Conservation (phyloP, 1,140 invertebrate genomes). For the Marisa cornuarietis region DNA sequence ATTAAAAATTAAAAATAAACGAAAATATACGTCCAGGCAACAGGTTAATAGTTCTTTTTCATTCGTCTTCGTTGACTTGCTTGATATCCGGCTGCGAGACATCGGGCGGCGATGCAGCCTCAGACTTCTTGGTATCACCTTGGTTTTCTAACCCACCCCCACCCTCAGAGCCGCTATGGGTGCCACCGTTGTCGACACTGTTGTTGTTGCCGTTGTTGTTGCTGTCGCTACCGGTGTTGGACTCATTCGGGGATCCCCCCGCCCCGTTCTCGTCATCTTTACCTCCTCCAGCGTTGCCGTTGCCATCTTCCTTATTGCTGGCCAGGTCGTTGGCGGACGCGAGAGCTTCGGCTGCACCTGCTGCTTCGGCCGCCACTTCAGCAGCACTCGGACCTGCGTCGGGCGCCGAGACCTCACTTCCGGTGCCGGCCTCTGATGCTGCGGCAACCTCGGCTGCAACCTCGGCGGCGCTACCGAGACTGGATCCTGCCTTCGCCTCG, state of each 20-base stretch:
- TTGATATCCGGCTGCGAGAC: neutral
- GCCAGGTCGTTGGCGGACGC: neutral
- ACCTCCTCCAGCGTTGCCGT: neutral
- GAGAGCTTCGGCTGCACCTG: neutral
- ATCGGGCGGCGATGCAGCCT: neutral
- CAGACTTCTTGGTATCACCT: neutral
- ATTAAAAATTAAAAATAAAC: too few species aligned
- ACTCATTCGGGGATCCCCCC: neutral
- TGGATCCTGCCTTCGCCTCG: neutral
- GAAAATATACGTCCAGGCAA: too few species aligned
- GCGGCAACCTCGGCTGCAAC: neutral
- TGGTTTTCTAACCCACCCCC: neutral
- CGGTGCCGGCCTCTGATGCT: neutral
- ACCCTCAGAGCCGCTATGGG: neutral
- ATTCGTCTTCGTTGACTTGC: too few species aligned
- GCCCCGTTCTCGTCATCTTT: neutral
- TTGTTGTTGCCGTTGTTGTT: neutral
- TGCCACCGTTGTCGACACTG: neutral
- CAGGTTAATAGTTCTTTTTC: too few species aligned
- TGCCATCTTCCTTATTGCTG: neutral
- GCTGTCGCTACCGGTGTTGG: neutral
- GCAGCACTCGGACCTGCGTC: neutral
- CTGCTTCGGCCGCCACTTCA: slow-evolving; percentile 6
- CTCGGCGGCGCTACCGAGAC: neutral
- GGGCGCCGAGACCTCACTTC: neutral